These are phyloP conservation scores for Pseudococcus viburni DNA, from an alignment of 2,888 invertebrate genomes.

Conservation along the genomic window DNA sequence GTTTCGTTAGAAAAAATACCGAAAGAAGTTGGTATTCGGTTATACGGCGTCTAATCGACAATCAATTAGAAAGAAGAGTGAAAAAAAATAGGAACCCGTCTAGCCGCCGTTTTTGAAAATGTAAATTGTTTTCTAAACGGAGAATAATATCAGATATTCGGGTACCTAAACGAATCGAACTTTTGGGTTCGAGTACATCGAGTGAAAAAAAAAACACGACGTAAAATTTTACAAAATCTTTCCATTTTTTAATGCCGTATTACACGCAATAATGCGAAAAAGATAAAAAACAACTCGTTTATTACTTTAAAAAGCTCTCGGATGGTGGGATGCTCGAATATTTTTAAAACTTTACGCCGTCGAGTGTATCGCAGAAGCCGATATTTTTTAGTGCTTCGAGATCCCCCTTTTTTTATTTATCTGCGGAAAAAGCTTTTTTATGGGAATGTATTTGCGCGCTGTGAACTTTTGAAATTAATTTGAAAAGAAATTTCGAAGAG, in stretches of 20 bases:
- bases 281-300: slow-evolving; percentile 49
- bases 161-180: not conserved
- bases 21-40: too few relatives aligned
- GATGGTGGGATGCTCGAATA: not conserved
- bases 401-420: not conserved
- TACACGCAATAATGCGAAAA: not conserved
- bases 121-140: not conserved
- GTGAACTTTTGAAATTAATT: slow-evolving; percentile 42
- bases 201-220: not conserved
- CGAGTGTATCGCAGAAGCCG: not conserved
- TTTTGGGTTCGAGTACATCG: not conserved
- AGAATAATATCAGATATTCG: not conserved
- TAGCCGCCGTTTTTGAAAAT: not conserved
- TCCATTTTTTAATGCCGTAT: not conserved
- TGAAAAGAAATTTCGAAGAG: not conserved
- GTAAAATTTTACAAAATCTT: not conserved
- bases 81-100: too few relatives aligned
- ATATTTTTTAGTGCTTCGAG: not conserved
- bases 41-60: too few relatives aligned
- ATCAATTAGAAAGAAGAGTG: too few relatives aligned
- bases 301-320: slow-evolving; percentile 24
- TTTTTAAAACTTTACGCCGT: slow-evolving; percentile 26
- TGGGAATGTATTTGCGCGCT: not conserved
- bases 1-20: too few relatives aligned
- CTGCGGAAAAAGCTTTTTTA: slow-evolving; percentile 32